These are phyloP conservation scores for Nasua narica DNA, from an alignment of 2,797 vertebrate genomes.

Conservation along the genomic window DNA sequence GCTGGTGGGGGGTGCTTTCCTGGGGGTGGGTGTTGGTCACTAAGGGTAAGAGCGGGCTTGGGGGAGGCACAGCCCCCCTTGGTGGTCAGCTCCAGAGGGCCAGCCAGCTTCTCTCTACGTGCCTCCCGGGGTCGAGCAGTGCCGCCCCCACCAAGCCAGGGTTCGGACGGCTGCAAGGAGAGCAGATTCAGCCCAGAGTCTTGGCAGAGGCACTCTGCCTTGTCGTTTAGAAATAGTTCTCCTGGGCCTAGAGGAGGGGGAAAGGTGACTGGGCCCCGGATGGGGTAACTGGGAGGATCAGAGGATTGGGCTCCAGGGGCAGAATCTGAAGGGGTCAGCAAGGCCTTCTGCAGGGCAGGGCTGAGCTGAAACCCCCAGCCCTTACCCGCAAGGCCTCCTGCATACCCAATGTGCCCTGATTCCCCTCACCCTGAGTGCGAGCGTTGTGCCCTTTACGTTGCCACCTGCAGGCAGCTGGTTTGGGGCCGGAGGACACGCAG, in stretches of 20 bases:
- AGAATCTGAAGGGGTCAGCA: background rate
- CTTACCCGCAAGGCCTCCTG: background rate
- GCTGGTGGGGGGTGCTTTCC: background rate
- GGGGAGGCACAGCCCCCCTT: background rate
- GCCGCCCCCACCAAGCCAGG: background rate
- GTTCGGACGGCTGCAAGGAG: background rate
- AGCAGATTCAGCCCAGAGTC: background rate
- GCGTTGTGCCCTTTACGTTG: background rate
- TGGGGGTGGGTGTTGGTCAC: background rate
- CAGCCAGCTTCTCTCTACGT: too few species aligned
- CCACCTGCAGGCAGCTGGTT: too few species aligned
- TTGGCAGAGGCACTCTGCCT: background rate
- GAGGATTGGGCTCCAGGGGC: background rate
- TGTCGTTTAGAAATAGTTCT: background rate
- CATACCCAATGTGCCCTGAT: background rate
- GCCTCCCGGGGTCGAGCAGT: background rate
- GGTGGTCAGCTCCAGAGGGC: background rate
- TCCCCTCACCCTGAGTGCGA: background rate
- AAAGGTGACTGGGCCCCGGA: background rate
- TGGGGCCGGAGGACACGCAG: accelerated
- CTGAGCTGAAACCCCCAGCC: background rate
- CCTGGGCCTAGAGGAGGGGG: background rate
- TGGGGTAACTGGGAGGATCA: background rate
- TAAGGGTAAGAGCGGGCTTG: background rate
- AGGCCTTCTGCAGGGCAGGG: background rate